Evolutionary conservation across 2,888 invertebrate species (phyloP).

Genomic region (Dimorphilus gyrociliatus): DNA sequence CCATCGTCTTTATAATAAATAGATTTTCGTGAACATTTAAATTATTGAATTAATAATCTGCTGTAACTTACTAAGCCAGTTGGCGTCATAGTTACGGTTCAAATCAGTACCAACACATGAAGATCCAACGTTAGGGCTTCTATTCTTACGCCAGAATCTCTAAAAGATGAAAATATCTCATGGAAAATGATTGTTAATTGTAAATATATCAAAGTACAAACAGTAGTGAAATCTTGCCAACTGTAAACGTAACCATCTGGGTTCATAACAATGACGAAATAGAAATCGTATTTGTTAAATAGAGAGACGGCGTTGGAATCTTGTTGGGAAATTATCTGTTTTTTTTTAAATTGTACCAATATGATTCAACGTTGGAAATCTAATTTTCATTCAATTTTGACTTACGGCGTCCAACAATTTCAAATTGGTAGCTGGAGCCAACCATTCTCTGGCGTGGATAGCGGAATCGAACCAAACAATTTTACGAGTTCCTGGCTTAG

Average conservation of each 20-base stretch:
- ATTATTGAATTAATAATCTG: neutral
- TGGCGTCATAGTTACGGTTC: constrained; percentile 9
- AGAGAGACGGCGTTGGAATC: constrained; percentile 6
- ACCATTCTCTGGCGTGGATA: constrained; percentile 12
- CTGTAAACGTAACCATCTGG: constrained; percentile 10
- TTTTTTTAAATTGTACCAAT: neutral
- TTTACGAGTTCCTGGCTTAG: constrained; percentile 4
- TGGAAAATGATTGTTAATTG: no score
- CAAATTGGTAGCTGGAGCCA: constrained; percentile 9
- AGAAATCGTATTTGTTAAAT: constrained; percentile 10
- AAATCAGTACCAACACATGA: constrained; percentile 8
- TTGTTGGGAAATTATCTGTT: no score
- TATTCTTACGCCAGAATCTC: constrained; percentile 10
- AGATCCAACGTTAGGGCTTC: constrained; percentile 4
- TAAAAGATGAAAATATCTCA: no score
- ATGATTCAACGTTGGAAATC: neutral
- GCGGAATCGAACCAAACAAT: constrained; percentile 8
- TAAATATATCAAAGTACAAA: no score
- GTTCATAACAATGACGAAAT: constrained; percentile 9
- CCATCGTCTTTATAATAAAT: no score
- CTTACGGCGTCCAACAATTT: constrained; percentile 7
- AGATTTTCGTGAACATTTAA: neutral
- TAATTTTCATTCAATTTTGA: neutral
- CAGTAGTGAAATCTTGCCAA: constrained; percentile 4
- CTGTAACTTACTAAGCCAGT: constrained; percentile 9